Percentiles rank a stretch among this genome's conserved stretches.
Conservation (phyloP, 35 echinoderm and acorn worm species). For the Apostichopus californicus region DNA sequence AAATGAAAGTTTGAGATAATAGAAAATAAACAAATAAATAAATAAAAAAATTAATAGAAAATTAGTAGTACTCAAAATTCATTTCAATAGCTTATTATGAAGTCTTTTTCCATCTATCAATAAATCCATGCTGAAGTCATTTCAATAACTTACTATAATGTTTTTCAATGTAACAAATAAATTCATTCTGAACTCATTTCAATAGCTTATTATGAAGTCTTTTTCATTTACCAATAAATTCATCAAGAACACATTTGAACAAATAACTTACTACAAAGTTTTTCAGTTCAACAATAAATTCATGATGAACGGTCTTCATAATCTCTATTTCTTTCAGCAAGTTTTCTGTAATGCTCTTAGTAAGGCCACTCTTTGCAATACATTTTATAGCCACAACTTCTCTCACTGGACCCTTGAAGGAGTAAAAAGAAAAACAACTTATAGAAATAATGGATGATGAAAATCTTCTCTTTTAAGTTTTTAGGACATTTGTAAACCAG, state of each 20-base stretch:
- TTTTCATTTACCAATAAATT: no score
- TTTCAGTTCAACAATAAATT: conserved; percentile 93
- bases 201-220: no score
- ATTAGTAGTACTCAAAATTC: no score
- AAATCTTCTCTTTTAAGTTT: not conserved
- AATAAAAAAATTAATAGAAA: no score
- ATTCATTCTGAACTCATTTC: conserved; percentile 73
- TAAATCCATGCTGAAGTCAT: not conserved
- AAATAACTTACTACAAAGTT: conserved; percentile 76
- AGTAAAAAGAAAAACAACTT: not conserved
- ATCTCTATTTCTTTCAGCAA: conserved; percentile 90
- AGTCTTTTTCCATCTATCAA: no score
- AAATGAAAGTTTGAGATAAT: not conserved
- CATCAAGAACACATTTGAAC: not conserved
- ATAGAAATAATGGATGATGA: not conserved
- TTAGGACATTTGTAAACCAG: no score
- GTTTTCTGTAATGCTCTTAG: conserved; percentile 83
- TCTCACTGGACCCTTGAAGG: conserved; percentile 70
- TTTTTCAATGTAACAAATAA: conserved; percentile 93
- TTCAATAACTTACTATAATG: conserved; percentile 62
- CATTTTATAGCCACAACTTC: conserved; percentile 97
- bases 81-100: no score
- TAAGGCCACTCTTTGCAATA: conserved; percentile 74
- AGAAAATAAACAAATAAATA: no score
- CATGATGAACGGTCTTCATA: conserved; percentile 89